These are phyloP conservation scores for Cercopithecus neglectus DNA, from an alignment of 2,797 vertebrate genomes.

Conservation along the genomic window DNA sequence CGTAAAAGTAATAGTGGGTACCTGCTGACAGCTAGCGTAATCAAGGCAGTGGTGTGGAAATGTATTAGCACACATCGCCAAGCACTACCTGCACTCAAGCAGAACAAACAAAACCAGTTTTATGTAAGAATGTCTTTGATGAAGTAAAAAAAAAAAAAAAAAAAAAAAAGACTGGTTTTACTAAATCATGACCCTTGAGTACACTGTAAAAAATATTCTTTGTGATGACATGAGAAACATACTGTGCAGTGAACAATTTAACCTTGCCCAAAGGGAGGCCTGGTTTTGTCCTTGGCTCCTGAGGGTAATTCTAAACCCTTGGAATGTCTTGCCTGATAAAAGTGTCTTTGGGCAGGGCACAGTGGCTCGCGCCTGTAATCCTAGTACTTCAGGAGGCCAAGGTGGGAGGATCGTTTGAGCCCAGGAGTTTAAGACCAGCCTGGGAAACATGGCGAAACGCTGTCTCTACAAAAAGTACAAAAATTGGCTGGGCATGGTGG, in stretches of 20 bases:
- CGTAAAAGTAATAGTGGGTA: background rate
- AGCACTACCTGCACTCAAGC: background rate
- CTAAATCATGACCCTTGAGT: background rate
- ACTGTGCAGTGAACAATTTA: background rate
- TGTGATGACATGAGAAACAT: background rate
- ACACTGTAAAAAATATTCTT: background rate
- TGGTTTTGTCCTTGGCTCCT: background rate
- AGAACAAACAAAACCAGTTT: background rate
- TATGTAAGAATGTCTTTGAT: background rate
- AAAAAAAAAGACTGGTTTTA: background rate
- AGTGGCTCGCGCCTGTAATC: background rate
- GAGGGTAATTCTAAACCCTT: background rate
- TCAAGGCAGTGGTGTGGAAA: background rate
- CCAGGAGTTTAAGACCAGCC: background rate
- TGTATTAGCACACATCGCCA: fast-evolving
- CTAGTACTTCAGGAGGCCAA: background rate
- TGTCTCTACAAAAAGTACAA: background rate
- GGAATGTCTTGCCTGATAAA: background rate
- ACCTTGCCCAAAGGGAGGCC: background rate
- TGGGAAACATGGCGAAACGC: background rate
- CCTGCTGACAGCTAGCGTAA: background rate
- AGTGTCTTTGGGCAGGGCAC: background rate
- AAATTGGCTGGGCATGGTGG: background rate
- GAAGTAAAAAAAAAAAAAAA: too few relatives aligned
- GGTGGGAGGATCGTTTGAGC: background rate